Base-by-base conservation (phyloP, 35 echinoderm and acorn worm species). In the Acanthaster planci region DNA sequence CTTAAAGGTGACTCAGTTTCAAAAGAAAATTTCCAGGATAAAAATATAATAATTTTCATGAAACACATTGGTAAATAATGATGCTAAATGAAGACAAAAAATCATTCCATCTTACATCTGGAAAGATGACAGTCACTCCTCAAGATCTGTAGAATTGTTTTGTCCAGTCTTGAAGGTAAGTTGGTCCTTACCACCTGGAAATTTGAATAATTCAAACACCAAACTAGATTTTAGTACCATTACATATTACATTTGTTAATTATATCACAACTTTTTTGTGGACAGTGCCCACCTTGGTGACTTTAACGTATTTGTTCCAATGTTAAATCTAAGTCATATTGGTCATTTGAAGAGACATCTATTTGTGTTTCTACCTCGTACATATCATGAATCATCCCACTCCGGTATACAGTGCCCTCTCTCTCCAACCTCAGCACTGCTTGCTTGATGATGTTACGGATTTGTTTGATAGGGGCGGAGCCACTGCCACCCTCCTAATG, bases 371-470 rank as follows among this genome's bases (percentile, higher is more conserved):
- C 4, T 89, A 89, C 87, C 87, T 89, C 27, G 18, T 54, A 83
- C 40, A 82, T 57, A 5, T 81, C 80, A 18, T 76, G 26, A 14
- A 37, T 52, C 0, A 12, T 57, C 3, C 87, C 77, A 84, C 79
- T 82, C 40, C 23, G 75, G 50, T 76, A 83, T 21, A 89, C 40
- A 40, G 12, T 51, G 0, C 87, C 87, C 9, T 82, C 87, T 47
- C 42, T 39, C 16, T 83, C 42, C 34, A 89, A 64, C 40, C 53
- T 82, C 6, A 83, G 79, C 23, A 78, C 40, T 19, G 60, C 79
- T 40, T 84, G 40, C 80, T 84, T 82, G 59, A 89, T 76, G 64
- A 89, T 52, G 34, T 37, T 89, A 34, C 80, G 81, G 38, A 89
- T 22, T 30, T 89, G 87, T 40, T 67, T 84, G 26, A 23, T 50